These are phyloP conservation scores for Aspidapion aeneum DNA, from an alignment of 2,888 invertebrate species.

Conservation along the genomic window DNA sequence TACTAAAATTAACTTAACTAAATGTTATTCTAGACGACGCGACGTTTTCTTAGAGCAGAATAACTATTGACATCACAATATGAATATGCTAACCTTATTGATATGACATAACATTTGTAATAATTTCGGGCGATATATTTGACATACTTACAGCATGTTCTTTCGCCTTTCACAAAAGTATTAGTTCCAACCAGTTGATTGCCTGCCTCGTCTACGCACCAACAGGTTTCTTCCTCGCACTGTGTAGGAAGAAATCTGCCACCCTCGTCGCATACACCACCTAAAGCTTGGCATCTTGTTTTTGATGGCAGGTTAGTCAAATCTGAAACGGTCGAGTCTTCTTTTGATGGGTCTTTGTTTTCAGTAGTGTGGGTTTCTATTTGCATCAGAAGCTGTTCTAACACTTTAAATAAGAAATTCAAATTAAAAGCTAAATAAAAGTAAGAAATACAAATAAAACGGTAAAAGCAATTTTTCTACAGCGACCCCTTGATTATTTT, in stretches of 20 bases:
- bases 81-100: no score
- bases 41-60: no score
- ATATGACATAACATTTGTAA: no score
- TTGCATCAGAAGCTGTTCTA: slow-evolving; percentile 69
- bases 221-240: slow-evolving; percentile 69
- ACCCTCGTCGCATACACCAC: slow-evolving; percentile 60
- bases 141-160: slow-evolving; percentile 56
- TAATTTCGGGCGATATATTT: no score
- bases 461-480: no score
- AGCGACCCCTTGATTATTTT: no score
- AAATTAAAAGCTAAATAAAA: no score
- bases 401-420: slow-evolving; percentile 52
- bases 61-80: no score
- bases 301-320: slow-evolving; percentile 35
- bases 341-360: slow-evolving; percentile 48
- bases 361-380: slow-evolving; percentile 54
- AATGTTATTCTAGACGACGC: no score
- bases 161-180: slow-evolving; percentile 57
- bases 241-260: slow-evolving; percentile 74
- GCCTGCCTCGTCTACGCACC: slow-evolving; percentile 86
- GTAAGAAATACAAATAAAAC: no score
- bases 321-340: slow-evolving; percentile 28
- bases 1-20: no score
- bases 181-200: slow-evolving; percentile 62
- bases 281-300: slow-evolving; percentile 49